Base-by-base conservation (phyloP, 2,888 invertebrate species). In the Uloborus plumipes region DNA sequence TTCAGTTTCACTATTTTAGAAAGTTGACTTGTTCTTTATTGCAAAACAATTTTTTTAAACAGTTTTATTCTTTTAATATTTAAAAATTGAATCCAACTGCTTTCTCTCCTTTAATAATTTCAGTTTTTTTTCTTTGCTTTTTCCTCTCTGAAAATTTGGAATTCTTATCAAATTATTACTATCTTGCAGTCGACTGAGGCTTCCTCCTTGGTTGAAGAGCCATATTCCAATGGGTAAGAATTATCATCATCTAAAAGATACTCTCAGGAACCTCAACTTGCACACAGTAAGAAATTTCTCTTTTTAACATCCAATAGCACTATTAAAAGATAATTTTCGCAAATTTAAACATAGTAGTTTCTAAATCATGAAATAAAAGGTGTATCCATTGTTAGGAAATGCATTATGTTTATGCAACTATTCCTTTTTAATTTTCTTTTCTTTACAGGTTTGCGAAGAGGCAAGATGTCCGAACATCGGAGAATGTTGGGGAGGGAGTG, bases 381-480 rank as follows among this genome's bases (percentile, higher is more conserved):
- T 39, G 7, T 39, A 7, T 39, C 1, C 9, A 39, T 9, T 39
- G 13, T 20, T 15, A 20, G 31, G 1, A 22, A 26, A 26, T 62
- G 14, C 4, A 26, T 62, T 13, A 62, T 3, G 14, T 15, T 62
- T 62, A 1, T 39, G 39, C 9, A 39, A 39, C 11, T 39, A 39
- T 39, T 39, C 9, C 6, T 39, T 39, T 61, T 61, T 50, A 73
- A 11, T 15, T 66, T n/a, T 39, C 9, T 39, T 6, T 9, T 39
- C 9, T 39, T 79, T 84, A 31, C 79, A 89, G 89, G 89, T 91
- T 2, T 99, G 99, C 89, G 98, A 99, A 88, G 98, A 99, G 89
- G 99, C 98, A 0, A 91, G 96, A 80, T 99, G 99, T 91, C 99
- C 98, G 0, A 99, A 99, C 89, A 98, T 99, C 85, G 98, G 99